phyloP scores from a whole-genome alignment of 2,888 invertebrate species.

The Drosophila antonietae region DNA sequence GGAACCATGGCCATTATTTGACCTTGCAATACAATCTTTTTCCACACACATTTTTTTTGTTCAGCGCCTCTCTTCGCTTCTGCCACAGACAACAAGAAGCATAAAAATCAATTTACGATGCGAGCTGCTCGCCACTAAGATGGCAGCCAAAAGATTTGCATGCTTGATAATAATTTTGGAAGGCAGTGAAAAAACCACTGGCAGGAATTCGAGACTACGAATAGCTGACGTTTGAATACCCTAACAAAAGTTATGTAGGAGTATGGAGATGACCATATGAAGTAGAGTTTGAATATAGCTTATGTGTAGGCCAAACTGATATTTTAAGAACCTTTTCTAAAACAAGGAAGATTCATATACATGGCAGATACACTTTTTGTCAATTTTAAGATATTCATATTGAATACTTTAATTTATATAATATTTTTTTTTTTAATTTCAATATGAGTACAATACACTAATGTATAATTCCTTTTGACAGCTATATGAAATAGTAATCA shows the following conservation, averaged over 20 bases:
- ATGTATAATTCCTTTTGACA: too few species aligned
- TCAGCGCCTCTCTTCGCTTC: background rate
- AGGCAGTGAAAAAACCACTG: constrained; percentile 28
- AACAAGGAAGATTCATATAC: too few species aligned
- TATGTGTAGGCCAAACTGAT: too few species aligned
- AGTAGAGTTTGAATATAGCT: background rate
- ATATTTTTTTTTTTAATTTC: too few species aligned
- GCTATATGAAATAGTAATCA: too few species aligned
- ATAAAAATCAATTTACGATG: constrained; percentile 80
- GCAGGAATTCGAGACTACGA: background rate
- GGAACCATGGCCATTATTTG: constrained; percentile 40
- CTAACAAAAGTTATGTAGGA: background rate
- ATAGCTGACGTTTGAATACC: background rate
- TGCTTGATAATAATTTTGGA: constrained; percentile 81
- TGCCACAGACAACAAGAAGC: constrained; percentile 65
- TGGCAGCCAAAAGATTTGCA: constrained; percentile 73
- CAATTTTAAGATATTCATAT: too few species aligned
- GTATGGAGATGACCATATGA: too few species aligned
- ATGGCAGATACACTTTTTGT: too few species aligned
- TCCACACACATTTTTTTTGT: background rate
- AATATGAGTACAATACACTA: too few species aligned
- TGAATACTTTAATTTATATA: too few species aligned
- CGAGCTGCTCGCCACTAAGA: constrained; percentile 50
- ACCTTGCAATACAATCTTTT: constrained; percentile 23
- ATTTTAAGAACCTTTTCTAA: too few species aligned